A percentile compares a stretch with the other conserved stretches of the same genome.
Evolutionary conservation across 2,113 vertebrate genomes (phyloP).

Genomic region (Lepisosteus oculatus): DNA sequence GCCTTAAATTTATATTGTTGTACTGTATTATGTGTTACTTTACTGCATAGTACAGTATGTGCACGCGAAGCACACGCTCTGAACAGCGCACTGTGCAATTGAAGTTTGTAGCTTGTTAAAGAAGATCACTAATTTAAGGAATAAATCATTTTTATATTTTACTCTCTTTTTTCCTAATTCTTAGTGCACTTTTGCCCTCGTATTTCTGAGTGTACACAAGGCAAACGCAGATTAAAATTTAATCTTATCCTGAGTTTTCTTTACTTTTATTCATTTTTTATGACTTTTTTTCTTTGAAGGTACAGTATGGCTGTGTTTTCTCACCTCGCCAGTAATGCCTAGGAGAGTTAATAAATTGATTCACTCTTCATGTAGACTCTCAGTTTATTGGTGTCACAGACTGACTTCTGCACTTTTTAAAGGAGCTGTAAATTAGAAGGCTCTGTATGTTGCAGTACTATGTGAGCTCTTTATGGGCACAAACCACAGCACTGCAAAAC

Average conservation of each 20-base stretch:
- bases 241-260: conserved; percentile 1
- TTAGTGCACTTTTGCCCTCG: neutral
- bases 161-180: neutral
- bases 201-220: neutral
- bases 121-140: too few relatives aligned
- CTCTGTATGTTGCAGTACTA: too few relatives aligned
- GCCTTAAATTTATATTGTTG: too few relatives aligned
- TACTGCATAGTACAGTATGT: too few relatives aligned
- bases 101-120: too few relatives aligned
- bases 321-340: neutral
- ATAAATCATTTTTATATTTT: too few relatives aligned
- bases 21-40: too few relatives aligned
- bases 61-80: too few relatives aligned
- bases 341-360: neutral
- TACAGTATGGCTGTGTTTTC: neutral
- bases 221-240: conserved; percentile 18
- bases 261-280: conserved; percentile 22
- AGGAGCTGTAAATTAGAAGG: too few relatives aligned
- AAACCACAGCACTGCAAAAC: too few relatives aligned
- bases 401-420: too few relatives aligned
- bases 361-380: conserved; percentile 8
- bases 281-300: conserved; percentile 17
- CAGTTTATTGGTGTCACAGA: neutral
- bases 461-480: neutral
- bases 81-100: too few relatives aligned